These are phyloP conservation scores for Galerucella pusilla DNA, from an alignment of 2,888 invertebrate species.

Conservation along the genomic window DNA sequence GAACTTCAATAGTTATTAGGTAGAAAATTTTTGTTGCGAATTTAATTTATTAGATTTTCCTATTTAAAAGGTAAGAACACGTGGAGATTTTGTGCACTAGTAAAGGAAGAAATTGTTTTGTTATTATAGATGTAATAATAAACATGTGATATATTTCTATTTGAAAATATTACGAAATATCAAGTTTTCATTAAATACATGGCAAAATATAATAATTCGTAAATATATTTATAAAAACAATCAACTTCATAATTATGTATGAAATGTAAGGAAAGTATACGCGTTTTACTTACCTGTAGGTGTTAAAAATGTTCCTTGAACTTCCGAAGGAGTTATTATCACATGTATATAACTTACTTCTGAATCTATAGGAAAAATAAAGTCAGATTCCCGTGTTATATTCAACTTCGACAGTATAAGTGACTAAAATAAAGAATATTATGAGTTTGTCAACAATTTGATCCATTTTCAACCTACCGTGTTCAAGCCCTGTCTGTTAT, in stretches of 20 bases:
- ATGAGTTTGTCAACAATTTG: no score
- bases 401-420: constrained; percentile 46
- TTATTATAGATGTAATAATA: neutral
- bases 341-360: constrained; percentile 55
- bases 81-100: neutral
- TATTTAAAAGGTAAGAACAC: neutral
- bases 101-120: neutral
- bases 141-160: no score
- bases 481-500: constrained; percentile 24
- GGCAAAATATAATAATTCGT: no score
- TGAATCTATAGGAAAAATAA: constrained; percentile 65
- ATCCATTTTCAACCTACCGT: constrained; percentile 31
- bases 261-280: no score
- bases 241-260: no score
- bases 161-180: no score
- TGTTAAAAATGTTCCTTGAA: constrained; percentile 47
- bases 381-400: constrained; percentile 50
- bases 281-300: constrained; percentile 52
- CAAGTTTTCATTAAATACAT: no score
- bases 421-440: constrained; percentile 45
- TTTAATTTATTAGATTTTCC: neutral
- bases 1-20: constrained; percentile 10
- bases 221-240: no score
- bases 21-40: neutral
- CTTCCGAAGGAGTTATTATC: constrained; percentile 48